These are phyloP conservation scores for Drosophila flavopinicola DNA, from an alignment of 2,888 invertebrate genomes.

Conservation along the genomic window DNA sequence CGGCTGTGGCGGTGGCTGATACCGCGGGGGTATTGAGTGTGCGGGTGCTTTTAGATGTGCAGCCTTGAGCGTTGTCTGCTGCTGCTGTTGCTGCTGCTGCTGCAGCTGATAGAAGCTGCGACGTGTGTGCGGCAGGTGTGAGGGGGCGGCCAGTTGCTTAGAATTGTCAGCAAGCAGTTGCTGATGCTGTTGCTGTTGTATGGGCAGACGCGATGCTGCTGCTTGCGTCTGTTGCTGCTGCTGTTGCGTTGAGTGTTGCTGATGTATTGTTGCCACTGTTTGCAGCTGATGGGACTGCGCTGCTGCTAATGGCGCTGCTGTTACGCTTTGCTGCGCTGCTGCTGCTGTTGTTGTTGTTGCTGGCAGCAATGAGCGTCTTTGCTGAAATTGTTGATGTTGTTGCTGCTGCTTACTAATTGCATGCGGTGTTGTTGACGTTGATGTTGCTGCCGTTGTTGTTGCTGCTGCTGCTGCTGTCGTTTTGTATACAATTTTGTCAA, in stretches of 20 bases:
- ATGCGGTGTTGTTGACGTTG: conserved; percentile 30
- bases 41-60: conserved; percentile 78
- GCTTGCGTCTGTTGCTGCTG: conserved; percentile 57
- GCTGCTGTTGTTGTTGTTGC: conserved; percentile 61
- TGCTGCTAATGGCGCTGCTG: conserved; percentile 57
- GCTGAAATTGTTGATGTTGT: conserved; percentile 46
- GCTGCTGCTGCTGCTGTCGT: conserved; percentile 31
- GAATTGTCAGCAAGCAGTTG: conserved; percentile 45
- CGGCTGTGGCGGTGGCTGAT: conserved; percentile 91
- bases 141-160: conserved; percentile 37
- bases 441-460: conserved; percentile 31
- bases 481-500: conserved; percentile 76
- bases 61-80: conserved; percentile 33
- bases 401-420: conserved; percentile 63
- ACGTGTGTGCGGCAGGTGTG: conserved; percentile 53
- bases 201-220: conserved; percentile 56
- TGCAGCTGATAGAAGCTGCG: conserved; percentile 71
- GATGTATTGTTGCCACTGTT: conserved; percentile 83
- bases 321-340: conserved; percentile 60
- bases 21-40: conserved; percentile 88
- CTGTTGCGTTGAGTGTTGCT: conserved; percentile 73
- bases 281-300: conserved; percentile 81
- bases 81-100: conserved; percentile 42
- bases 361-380: conserved; percentile 47
- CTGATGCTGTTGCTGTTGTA: conserved; percentile 62